These are phyloP conservation scores for Synanceia verrucosa DNA, from an alignment of 2,797 vertebrate species.

Conservation along the genomic window DNA sequence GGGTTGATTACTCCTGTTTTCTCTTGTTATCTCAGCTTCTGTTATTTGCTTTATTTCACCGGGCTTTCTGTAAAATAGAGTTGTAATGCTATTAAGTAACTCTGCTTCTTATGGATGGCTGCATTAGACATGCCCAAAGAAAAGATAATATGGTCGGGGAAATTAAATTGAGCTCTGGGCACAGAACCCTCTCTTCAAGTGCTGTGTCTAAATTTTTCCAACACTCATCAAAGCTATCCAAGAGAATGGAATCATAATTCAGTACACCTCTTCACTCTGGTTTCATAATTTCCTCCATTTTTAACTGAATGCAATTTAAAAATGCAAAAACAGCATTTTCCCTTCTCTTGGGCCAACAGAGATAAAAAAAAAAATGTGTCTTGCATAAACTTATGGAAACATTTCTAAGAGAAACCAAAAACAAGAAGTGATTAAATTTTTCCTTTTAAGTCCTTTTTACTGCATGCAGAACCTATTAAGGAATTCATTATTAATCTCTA, in stretches of 20 bases:
- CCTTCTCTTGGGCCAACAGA: constrained; percentile 15
- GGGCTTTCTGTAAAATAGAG: background rate
- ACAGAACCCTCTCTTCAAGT: constrained; percentile 43
- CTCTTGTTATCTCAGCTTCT: background rate
- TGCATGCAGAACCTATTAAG: constrained; percentile 25
- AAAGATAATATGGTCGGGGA: constrained; percentile 43
- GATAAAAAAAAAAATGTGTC: constrained; percentile 6
- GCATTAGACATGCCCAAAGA: constrained; percentile 50
- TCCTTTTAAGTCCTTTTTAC: constrained; percentile 27
- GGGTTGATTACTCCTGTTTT: background rate
- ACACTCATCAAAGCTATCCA: constrained; percentile 56
- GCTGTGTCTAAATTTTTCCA: constrained; percentile 21
- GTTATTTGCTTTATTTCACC: constrained; percentile 5
- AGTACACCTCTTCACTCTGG: constrained; percentile 1
- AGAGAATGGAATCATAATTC: constrained; percentile 43
- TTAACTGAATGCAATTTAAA: constrained; percentile 35
- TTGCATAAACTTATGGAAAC: constrained; percentile 28
- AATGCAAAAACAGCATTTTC: constrained; percentile 49
- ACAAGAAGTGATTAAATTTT: constrained; percentile 41
- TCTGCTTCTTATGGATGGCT: constrained; percentile 37
- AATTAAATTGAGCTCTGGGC: constrained; percentile 57
- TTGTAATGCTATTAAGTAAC: constrained; percentile 22
- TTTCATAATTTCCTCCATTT: constrained; percentile 32
- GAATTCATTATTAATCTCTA: constrained; percentile 47
- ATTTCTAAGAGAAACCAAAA: constrained; percentile 38